Conservation (phyloP, 2,797 vertebrate species). For the Anguilla pacifica region DNA sequence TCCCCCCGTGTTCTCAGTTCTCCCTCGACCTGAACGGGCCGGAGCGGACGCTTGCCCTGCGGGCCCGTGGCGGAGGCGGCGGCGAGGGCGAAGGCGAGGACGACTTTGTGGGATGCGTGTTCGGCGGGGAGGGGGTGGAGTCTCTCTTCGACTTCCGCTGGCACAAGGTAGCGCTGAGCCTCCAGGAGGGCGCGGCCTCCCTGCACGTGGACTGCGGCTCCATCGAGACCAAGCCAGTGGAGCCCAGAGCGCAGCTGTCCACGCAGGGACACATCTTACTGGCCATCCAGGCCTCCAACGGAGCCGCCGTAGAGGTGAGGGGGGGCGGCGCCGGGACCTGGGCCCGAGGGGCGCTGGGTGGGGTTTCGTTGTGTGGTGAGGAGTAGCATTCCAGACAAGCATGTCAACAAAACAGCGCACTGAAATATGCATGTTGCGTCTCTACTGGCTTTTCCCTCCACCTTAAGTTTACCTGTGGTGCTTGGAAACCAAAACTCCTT, state of each 20-base stretch:
- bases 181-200: conserved; percentile 72
- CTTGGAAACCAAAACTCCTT: not conserved
- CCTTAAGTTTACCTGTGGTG: not conserved
- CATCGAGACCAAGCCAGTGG: conserved; percentile 83
- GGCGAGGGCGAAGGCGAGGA: conserved; percentile 38
- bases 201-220: conserved; percentile 86
- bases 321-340: not conserved
- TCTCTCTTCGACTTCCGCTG: conserved; percentile 85
- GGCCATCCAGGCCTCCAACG: conserved; percentile 76
- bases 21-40: conserved; percentile 83
- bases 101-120: conserved; percentile 69
- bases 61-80: conserved; percentile 59
- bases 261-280: conserved; percentile 80
- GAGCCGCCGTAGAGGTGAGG: conserved; percentile 79
- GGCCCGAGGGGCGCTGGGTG: not conserved
- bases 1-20: conserved; percentile 67
- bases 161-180: conserved; percentile 88
- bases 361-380: not conserved
- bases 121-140: conserved; percentile 76
- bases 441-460: not conserved
- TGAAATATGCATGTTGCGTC: not conserved
- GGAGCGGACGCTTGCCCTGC: conserved; percentile 81
- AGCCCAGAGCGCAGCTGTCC: conserved; percentile 54
- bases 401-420: not conserved
- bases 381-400: not conserved